phyloP scores from a whole-genome alignment of 2,888 invertebrate genomes.

The Tricholauxania praeusta region DNA sequence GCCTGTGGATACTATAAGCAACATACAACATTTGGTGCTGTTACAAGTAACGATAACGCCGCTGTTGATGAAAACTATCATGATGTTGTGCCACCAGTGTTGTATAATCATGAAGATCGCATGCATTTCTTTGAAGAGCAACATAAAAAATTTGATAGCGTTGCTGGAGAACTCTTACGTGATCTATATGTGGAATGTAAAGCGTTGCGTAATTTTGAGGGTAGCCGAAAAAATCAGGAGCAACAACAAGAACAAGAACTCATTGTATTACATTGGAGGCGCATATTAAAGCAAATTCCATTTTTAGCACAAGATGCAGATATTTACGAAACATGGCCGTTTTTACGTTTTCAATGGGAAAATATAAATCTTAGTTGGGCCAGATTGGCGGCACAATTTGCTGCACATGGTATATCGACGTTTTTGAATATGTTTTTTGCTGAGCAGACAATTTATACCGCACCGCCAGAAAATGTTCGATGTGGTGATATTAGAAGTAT shows the following conservation, averaged over 20 bases:
- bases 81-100: conserved; percentile 54
- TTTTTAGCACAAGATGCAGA: conserved; percentile 50
- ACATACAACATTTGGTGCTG: not conserved
- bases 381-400: conserved; percentile 56
- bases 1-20: conserved; percentile 57
- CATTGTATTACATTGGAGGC: conserved; percentile 45
- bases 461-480: conserved; percentile 53
- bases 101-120: conserved; percentile 61
- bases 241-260: too few relatives aligned
- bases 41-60: not conserved
- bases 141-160: conserved; percentile 52
- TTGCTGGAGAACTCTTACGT: conserved; percentile 53
- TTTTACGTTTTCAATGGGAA: conserved; percentile 59
- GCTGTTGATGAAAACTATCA: conserved; percentile 9
- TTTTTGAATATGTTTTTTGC: conserved; percentile 61
- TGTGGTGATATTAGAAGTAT: conserved; percentile 46
- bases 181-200: conserved; percentile 57
- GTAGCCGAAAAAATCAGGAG: conserved; percentile 11
- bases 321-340: conserved; percentile 56
- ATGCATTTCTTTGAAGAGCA: conserved; percentile 58
- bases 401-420: conserved; percentile 57
- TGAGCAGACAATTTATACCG: conserved; percentile 57
- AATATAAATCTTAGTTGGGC: conserved; percentile 55
- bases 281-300: conserved; percentile 53
- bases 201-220: not conserved